Percentiles rank a stretch among this genome's conserved stretches.
Conservation (phyloP, 2,113 vertebrate species). For the Neomonachus schauinslandi region DNA sequence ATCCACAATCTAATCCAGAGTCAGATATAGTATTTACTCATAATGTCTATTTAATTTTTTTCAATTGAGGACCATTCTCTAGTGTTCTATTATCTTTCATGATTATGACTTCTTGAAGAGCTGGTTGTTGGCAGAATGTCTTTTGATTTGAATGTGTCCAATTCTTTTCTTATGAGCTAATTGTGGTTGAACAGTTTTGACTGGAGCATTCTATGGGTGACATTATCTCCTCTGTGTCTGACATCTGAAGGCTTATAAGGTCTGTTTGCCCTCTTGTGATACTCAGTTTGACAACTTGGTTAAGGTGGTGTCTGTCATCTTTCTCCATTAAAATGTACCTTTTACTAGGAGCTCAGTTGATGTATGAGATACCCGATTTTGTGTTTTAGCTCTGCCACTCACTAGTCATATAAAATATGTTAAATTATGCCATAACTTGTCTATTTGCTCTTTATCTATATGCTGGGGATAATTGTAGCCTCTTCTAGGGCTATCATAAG, state of each 20-base stretch:
- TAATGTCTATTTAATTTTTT: background rate
- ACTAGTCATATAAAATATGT: background rate
- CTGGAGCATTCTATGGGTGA: background rate
- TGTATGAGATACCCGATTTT: background rate
- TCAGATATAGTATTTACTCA: background rate
- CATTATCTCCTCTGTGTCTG: background rate
- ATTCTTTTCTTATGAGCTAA: background rate
- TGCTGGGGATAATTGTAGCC: background rate
- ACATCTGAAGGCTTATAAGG: background rate
- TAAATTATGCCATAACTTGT: background rate
- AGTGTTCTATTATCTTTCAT: slow-evolving; percentile 6
- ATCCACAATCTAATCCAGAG: background rate
- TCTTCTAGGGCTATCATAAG: background rate
- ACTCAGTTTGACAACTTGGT: background rate
- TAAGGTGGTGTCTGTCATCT: background rate
- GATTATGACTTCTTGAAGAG: background rate
- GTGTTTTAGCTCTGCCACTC: background rate
- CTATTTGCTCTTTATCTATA: background rate
- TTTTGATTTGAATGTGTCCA: background rate
- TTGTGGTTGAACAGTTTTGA: background rate
- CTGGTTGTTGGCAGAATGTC: background rate
- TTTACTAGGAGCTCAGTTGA: background rate
- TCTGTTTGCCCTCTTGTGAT: background rate
- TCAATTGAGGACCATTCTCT: background rate
- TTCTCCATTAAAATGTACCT: background rate